Evolutionary conservation across 64 coral and sea anemone species (phyloP), one percentile per base, ranked within the genome.

Genomic region (Porites lutea): DNA sequence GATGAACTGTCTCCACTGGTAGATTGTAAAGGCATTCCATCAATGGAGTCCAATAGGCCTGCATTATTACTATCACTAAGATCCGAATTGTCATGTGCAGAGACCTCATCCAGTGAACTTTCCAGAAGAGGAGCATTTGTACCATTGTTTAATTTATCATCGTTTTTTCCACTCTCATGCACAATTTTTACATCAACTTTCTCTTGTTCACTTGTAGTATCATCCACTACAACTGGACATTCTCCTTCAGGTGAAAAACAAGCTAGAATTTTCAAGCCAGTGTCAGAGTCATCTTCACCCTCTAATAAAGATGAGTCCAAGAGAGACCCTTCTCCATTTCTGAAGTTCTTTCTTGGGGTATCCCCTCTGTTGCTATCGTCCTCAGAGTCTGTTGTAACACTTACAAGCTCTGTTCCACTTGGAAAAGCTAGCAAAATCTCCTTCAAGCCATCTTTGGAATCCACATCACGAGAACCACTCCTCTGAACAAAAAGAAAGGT

Each of bases 341-440:
- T 54, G 20, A 66, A 83, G 59, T 16, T 82, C n/a, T 59, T 46
- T 4, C 43, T 65, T 49, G 43, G 45, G 19, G 79, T 65, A 62
- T 83, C 79, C 19, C 79, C 79, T 65, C 60, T 46, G 57, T 83
- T 83, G 14, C 59, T 83, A 65, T 83, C 79, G 37, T 83, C 79
- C 44, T 83, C 79, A 47, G 79, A 83, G 43, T 83, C 79, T 65
- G 79, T 83, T 65, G 79, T 83, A 18, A 83, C 79, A 83, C 60
- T 83, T 37, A 83, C 79, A 83, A 83, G 37, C 22, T 83, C 22
- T 65, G 79, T 83, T 47, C 60, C 60, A 83, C 15, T 49, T 83
- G 79, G 79, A 23, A 83, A 83, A 65, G 79, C 79, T 83, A 60
- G 65, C 44, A 83, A 50, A 65, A 83, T 83, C 48, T 83, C 79